Evolutionary conservation across 2,888 invertebrate genomes (phyloP).

Genomic region (Nomada fabriciana): DNA sequence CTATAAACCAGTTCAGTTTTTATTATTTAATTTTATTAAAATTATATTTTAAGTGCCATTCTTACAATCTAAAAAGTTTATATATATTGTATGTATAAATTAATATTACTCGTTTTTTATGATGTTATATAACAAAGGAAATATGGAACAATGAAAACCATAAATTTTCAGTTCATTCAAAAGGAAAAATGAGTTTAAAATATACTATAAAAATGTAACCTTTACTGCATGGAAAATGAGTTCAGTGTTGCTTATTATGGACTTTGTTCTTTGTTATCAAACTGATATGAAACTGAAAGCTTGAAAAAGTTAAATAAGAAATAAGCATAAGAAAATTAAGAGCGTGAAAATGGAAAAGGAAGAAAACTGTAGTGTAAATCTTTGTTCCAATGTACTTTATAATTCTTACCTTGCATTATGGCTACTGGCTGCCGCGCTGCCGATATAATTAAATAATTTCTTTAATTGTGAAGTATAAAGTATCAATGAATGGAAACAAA

Average conservation of each 20-base stretch:
- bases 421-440: constrained; percentile 85
- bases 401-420: constrained; percentile 85
- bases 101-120: constrained; percentile 9
- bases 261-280: constrained; percentile 40
- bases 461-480: constrained; percentile 79
- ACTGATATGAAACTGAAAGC: constrained; percentile 52
- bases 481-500: constrained; percentile 71
- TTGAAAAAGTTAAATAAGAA: constrained; percentile 55
- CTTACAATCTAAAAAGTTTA: constrained; percentile 21
- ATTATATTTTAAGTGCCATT: constrained; percentile 22
- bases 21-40: constrained; percentile 24
- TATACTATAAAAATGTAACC: constrained; percentile 32
- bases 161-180: constrained; percentile 30
- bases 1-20: constrained; percentile 21
- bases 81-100: constrained; percentile 25
- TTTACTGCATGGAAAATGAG: constrained; percentile 23
- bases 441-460: constrained; percentile 85
- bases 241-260: constrained; percentile 29
- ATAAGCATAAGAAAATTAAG: constrained; percentile 72
- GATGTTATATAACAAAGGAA: constrained; percentile 32
- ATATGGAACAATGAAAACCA: constrained; percentile 23
- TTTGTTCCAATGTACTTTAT: constrained; percentile 83
- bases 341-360: constrained; percentile 78
- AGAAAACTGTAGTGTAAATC: constrained; percentile 82
- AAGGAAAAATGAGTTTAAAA: constrained; percentile 26